Percentiles rank a stretch among this genome's conserved stretches.
These are phyloP conservation scores for Tetheella fluctuosa DNA, from an alignment of 2,888 invertebrate genomes.

Conservation along the genomic window DNA sequence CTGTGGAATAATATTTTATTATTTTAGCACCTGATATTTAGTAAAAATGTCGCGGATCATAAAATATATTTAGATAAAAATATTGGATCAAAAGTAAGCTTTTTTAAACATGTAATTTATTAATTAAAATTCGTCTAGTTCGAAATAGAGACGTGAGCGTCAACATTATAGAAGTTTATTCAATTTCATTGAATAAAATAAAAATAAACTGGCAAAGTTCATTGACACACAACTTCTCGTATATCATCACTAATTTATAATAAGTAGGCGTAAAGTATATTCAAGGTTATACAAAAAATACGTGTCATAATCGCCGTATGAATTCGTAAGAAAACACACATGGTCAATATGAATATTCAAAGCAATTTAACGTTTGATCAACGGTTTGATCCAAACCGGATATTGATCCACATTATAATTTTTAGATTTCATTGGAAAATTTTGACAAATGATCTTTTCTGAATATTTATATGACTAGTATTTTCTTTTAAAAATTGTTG, in stretches of 20 bases:
- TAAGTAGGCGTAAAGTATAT: background rate
- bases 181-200: background rate
- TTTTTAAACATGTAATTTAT: no score
- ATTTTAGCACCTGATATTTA: no score
- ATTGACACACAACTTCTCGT: background rate
- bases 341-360: background rate
- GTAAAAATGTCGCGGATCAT: no score
- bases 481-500: no score
- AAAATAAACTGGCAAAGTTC: background rate
- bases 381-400: background rate
- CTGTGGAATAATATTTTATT: no score
- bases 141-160: no score
- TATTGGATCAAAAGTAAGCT: no score
- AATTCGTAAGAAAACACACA: background rate
- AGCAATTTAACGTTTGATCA: background rate
- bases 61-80: no score
- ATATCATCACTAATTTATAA: background rate
- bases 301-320: background rate
- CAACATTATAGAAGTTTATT: background rate
- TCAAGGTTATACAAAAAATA: background rate
- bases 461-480: no score
- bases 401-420: background rate
- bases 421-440: no score
- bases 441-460: no score
- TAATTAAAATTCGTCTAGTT: no score